A percentile compares a stretch with the other conserved stretches of the same genome.
Evolutionary conservation across 1,140 invertebrate species (phyloP).

Genomic region (Apis cerana): DNA sequence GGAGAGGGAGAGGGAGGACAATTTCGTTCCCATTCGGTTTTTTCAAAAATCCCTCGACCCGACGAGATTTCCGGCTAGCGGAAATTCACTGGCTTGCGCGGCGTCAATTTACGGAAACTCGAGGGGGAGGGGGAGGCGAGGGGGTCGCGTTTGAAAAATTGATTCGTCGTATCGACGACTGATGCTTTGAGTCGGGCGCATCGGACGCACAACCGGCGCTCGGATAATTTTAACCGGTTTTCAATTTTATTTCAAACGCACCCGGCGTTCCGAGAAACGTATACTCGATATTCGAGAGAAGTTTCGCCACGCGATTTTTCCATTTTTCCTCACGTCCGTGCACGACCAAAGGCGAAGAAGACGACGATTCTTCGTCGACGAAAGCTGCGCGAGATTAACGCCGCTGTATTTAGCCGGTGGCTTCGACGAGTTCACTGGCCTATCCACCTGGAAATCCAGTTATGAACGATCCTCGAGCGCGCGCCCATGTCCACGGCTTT

Average conservation of each 20-base stretch:
- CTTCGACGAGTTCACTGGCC: background rate
- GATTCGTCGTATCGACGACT: background rate
- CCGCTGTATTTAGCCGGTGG: too few relatives aligned
- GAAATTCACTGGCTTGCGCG: background rate
- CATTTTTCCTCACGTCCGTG: too few relatives aligned
- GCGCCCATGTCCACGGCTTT: background rate
- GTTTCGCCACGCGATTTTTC: background rate
- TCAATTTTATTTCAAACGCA: background rate
- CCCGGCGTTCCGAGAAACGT: too few relatives aligned
- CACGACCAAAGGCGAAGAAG: too few relatives aligned
- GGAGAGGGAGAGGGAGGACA: too few relatives aligned
- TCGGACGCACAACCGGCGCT: background rate
- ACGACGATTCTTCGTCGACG: too few relatives aligned
- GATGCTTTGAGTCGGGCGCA: background rate
- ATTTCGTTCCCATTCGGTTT: background rate
- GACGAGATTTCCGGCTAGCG: background rate
- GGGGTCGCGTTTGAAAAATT: slow-evolving; percentile 16
- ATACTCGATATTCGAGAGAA: slow-evolving; percentile 2
- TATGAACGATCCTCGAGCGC: slow-evolving; percentile 10
- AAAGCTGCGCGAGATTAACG: too few relatives aligned
- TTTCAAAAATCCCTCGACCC: background rate
- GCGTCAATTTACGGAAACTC: slow-evolving; percentile 9
- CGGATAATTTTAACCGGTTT: background rate
- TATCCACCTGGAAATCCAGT: slow-evolving; percentile 15
- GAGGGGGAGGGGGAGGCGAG: too few relatives aligned